Percentiles rank a stretch among this genome's conserved stretches.
Evolutionary conservation across 2,797 vertebrate genomes (phyloP).

Genomic region (Pipistrellus pygmaeus): DNA sequence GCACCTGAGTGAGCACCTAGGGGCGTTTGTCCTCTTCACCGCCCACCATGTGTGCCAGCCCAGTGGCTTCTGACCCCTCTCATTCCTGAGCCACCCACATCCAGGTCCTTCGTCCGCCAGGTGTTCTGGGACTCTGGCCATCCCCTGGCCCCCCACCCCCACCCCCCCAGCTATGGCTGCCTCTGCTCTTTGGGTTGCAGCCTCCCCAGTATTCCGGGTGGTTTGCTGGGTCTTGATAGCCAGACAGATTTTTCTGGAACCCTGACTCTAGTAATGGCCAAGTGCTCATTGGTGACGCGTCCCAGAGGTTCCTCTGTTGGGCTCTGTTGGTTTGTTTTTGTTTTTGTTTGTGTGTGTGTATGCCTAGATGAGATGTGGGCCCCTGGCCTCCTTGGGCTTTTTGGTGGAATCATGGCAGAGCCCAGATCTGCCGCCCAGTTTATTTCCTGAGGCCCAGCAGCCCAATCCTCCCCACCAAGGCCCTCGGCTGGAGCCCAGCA

Average conservation of each 20-base stretch:
- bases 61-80: not conserved
- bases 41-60: fast-evolving
- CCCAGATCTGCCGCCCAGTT: not conserved
- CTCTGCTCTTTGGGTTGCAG: not conserved
- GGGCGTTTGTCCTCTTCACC: too few relatives aligned
- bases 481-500: not conserved
- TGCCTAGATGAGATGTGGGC: not conserved
- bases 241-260: not conserved
- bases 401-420: not conserved
- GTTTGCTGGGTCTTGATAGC: not conserved
- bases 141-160: not conserved
- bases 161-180: not conserved
- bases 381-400: not conserved
- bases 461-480: not conserved
- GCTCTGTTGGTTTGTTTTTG: not conserved
- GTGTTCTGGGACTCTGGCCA: not conserved
- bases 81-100: not conserved
- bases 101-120: not conserved
- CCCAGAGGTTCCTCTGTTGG: not conserved
- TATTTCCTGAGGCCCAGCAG: not conserved
- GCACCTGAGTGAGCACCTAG: not conserved
- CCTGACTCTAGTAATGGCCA: not conserved
- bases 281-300: not conserved
- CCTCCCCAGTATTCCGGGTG: not conserved
- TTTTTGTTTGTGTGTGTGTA: too few relatives aligned